A percentile compares a stretch with the other conserved stretches of the same genome.
Conservation (phyloP, 2,113 vertebrate species). For the Poeciliopsis turrubarensis region DNA sequence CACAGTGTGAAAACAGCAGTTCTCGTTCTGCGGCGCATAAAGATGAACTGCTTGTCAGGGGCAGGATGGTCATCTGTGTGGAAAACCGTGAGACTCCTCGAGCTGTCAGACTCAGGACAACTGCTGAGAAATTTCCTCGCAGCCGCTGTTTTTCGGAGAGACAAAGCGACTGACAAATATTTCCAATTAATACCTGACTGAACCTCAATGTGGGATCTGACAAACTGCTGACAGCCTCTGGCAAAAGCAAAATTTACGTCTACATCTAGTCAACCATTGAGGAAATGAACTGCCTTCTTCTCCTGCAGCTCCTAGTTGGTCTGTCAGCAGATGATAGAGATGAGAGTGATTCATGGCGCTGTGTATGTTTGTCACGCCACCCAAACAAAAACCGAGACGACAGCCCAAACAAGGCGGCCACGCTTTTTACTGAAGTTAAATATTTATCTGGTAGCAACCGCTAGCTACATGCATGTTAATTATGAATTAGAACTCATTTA, state of each 20-base stretch:
- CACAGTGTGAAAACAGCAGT: constrained; percentile 46
- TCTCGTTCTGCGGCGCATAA: constrained; percentile 47
- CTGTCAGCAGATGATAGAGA: constrained; percentile 23
- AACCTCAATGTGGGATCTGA: constrained; percentile 1
- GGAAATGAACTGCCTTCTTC: constrained; percentile 17
- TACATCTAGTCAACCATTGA: constrained; percentile 6
- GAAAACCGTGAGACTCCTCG: constrained; percentile 9
- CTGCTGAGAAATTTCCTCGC: constrained; percentile 9
- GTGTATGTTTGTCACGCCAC: constrained; percentile 31
- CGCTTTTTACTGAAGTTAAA: constrained; percentile 9
- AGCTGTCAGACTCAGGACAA: constrained; percentile 15
- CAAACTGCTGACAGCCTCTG: not conserved
- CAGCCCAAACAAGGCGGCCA: constrained; percentile 35
- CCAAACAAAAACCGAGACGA: constrained; percentile 16
- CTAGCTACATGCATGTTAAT: constrained; percentile 12
- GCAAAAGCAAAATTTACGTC: constrained; percentile 9
- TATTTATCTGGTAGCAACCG: constrained; percentile 13
- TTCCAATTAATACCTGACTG: constrained; percentile 1
- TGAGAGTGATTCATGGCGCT: constrained; percentile 40
- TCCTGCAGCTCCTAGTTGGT: constrained; percentile 25
- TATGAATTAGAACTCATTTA: constrained; percentile 22
- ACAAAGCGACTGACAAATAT: not conserved
- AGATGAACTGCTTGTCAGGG: constrained; percentile 42
- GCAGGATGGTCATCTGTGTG: constrained; percentile 9
- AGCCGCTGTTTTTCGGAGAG: not conserved